Conservation (phyloP, 1,140 invertebrate genomes). For the Drosophila repletoides region DNA sequence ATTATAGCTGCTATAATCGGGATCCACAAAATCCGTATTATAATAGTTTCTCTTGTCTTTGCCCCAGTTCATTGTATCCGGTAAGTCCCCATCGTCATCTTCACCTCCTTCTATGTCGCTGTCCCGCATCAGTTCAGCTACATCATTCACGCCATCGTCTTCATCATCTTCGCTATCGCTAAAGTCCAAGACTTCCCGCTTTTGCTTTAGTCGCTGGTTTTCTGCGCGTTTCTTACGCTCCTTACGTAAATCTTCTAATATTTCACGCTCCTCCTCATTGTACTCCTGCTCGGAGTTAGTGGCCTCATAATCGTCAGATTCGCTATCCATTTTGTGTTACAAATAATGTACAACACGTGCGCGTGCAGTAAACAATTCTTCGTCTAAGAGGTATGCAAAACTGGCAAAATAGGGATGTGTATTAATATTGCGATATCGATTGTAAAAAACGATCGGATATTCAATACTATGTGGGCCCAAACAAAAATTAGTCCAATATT, state of each 20-base stretch:
- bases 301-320: conserved; percentile 84
- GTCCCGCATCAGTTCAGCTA: conserved; percentile 83
- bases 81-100: conserved; percentile 87
- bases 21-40: conserved; percentile 93
- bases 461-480: neutral
- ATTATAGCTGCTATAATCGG: conserved; percentile 90
- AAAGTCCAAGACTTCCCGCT: conserved; percentile 87
- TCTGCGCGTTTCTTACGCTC: conserved; percentile 78
- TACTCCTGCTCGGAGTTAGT: conserved; percentile 89
- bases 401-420: too few species aligned
- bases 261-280: conserved; percentile 85
- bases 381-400: too few species aligned
- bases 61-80: conserved; percentile 93
- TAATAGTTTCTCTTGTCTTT: conserved; percentile 90
- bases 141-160: conserved; percentile 83
- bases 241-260: conserved; percentile 86
- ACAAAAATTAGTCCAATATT: too few species aligned
- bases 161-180: conserved; percentile 83
- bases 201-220: conserved; percentile 85
- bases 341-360: neutral
- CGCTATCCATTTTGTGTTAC: conserved; percentile 54
- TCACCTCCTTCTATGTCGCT: conserved; percentile 90
- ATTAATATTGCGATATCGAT: neutral
- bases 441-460: too few species aligned
- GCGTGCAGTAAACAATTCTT: too few species aligned